A percentile compares a stretch with the other conserved stretches of the same genome.
phyloP scores from a whole-genome alignment of 2,888 invertebrate genomes.

The Stratiomys singularior region DNA sequence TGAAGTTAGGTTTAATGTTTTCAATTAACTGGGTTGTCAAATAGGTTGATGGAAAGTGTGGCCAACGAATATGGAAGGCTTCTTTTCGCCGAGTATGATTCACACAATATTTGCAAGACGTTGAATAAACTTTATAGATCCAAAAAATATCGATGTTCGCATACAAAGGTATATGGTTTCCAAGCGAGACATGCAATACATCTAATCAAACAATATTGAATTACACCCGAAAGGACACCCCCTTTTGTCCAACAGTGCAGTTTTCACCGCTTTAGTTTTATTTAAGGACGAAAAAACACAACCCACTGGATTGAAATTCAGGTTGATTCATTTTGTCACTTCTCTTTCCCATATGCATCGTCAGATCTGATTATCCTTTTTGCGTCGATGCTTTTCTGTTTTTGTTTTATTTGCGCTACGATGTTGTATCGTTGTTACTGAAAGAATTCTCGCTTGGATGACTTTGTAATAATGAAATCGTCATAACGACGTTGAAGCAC shows the following conservation, averaged over 20 bases:
- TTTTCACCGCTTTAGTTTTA: not conserved
- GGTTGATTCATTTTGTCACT: slow-evolving; percentile 8
- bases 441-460: not conserved
- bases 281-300: not conserved
- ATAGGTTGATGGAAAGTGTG: too few relatives aligned
- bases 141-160: too few relatives aligned
- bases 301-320: not conserved
- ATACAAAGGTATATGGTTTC: too few relatives aligned
- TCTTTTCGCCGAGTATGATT: too few relatives aligned
- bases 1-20: too few relatives aligned
- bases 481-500: not conserved
- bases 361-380: not conserved
- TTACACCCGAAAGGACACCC: not conserved
- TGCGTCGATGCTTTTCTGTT: not conserved
- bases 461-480: not conserved
- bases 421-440: not conserved
- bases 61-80: too few relatives aligned
- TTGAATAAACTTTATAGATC: not conserved
- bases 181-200: too few relatives aligned
- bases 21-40: too few relatives aligned
- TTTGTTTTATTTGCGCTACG: too few relatives aligned
- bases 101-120: not conserved
- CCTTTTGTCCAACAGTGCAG: not conserved
- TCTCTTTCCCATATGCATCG: not conserved
- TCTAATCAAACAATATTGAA: not conserved